Percentiles rank a stretch among this genome's conserved stretches.
Conservation (phyloP, 2,113 vertebrate species). For the Chloropsis cyanopogon region DNA sequence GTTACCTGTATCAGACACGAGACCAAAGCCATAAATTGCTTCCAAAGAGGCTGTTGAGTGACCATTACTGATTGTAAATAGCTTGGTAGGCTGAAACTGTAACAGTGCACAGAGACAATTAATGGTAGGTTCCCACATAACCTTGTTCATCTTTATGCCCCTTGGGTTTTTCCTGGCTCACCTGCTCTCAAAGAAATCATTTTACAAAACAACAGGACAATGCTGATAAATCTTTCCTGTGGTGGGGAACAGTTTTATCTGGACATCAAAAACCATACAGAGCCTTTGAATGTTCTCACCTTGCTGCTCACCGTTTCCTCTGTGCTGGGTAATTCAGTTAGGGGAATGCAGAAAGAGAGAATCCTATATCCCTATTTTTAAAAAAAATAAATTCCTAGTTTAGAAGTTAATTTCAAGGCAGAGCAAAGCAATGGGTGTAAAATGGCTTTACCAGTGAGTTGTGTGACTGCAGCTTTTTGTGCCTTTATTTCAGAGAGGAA, state of each 20-base stretch:
- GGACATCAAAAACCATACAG: background rate
- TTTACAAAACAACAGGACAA: background rate
- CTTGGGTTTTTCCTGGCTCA: background rate
- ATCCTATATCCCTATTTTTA: background rate
- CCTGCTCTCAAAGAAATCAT: background rate
- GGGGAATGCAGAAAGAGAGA: background rate
- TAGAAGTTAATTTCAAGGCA: background rate
- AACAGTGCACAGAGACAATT: background rate
- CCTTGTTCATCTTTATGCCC: background rate
- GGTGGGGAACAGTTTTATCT: background rate
- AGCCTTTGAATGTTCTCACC: background rate
- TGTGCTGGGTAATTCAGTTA: background rate
- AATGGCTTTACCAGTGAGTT: background rate
- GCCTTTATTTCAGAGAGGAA: background rate
- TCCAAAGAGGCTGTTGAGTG: background rate
- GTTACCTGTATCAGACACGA: fast-evolving
- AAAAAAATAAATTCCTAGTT: background rate
- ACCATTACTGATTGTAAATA: background rate
- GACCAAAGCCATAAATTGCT: background rate
- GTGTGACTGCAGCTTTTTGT: background rate
- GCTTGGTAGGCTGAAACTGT: background rate
- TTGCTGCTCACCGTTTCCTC: background rate
- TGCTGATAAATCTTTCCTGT: background rate
- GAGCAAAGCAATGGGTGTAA: background rate
- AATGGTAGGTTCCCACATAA: background rate